Evolutionary conservation across 2,797 vertebrate species (phyloP), one percentile per base, ranked within the genome.

Genomic region (Margarornis squamiger): DNA sequence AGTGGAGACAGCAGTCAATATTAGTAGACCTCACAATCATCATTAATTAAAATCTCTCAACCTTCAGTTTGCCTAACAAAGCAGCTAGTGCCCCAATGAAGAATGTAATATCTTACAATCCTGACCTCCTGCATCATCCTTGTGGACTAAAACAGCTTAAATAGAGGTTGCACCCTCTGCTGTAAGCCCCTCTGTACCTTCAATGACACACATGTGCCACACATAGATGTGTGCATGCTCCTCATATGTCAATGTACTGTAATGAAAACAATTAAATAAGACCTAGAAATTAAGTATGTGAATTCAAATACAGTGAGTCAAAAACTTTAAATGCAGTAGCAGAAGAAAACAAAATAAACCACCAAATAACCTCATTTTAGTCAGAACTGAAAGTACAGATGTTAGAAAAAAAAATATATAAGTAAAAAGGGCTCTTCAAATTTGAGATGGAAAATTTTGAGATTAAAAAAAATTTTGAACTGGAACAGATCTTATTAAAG

Each of bases 21-120:
- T 87, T 86, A 93, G 82, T 41, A 86, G 97, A 95, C 92, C 65
- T 96, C 96, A 96, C 97, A 91, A 91, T 96, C 91, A 77, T 85
- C 83, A 95, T 96, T 92, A 93, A 96, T 88, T 94, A 96, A 97
- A 97, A 94, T 92, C 49, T 95, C 91, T 97, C 96, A 92, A 1
- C 61, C 86, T 83, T 68, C 63, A 86, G 74, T 94, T 96, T 98
- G 97, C 90, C 95, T 97, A 97, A 83, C 57, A 94, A 92, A 97
- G 86, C 32, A 81, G 57, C 38, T 85, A 41, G 29, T 62, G 46
- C 32, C 77, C 77, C 88, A 88, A 93, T 52, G 88, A 91, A 65
- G 52, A 65, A 82, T 58, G 18, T 5, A 48, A n/a, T 38, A 73
- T 63, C 46, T 77, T 65, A 18, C 43, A 86, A 20, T n/a, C 65